Percentiles rank a stretch among this genome's conserved stretches.
These are phyloP conservation scores for Drosophila mayri DNA, from an alignment of 1,140 invertebrate genomes.

Conservation along the genomic window DNA sequence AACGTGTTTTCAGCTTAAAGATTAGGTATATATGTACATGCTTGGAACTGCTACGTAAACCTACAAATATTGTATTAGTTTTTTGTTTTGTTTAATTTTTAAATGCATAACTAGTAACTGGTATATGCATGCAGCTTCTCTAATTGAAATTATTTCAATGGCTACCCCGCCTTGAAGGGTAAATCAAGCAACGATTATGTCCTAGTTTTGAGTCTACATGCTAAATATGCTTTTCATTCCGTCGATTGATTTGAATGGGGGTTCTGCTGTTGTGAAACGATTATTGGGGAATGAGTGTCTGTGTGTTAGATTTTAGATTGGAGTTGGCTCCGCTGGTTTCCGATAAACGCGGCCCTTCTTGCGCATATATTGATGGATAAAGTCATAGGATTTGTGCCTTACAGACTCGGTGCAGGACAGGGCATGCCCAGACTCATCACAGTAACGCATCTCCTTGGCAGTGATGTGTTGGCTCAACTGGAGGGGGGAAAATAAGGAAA, in stretches of 20 bases:
- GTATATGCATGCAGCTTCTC: not conserved
- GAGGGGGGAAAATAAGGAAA: not conserved
- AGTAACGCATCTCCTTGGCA: slow-evolving; percentile 97
- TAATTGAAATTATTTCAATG: not conserved
- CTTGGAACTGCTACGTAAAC: not conserved
- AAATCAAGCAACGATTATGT: not conserved
- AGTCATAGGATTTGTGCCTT: slow-evolving; percentile 96
- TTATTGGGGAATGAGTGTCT: not conserved
- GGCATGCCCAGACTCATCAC: slow-evolving; percentile 91
- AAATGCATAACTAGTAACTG: not conserved
- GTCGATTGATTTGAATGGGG: no score
- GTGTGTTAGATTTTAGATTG: slow-evolving; percentile 44
- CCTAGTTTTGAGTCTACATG: not conserved
- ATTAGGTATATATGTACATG: not conserved
- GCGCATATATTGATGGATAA: slow-evolving; percentile 97
- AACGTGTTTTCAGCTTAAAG: not conserved
- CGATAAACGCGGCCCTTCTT: slow-evolving; percentile 90
- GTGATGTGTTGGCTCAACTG: slow-evolving; percentile 98
- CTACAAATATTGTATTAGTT: not conserved
- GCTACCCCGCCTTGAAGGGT: slow-evolving; percentile 31
- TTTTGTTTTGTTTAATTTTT: not conserved
- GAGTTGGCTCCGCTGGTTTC: slow-evolving; percentile 57
- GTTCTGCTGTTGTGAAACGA: not conserved
- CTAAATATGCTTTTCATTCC: not conserved
- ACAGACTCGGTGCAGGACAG: slow-evolving; percentile 96